Evolutionary conservation across 35 echinoderm and acorn worm genomes (phyloP).

Genomic region (Eucidaris tribuloides): DNA sequence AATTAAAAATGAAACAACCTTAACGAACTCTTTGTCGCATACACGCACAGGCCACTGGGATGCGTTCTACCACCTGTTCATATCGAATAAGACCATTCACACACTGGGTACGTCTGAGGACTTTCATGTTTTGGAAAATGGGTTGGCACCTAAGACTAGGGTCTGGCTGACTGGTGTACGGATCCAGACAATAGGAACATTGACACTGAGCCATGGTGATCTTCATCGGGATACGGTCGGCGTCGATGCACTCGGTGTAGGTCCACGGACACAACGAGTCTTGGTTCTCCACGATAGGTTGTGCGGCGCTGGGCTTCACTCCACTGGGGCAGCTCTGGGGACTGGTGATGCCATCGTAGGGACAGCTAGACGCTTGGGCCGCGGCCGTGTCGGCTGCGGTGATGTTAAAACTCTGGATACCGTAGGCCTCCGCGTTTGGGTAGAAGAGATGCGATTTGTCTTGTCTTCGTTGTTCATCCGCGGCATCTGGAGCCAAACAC

Average conservation of each 20-base stretch:
- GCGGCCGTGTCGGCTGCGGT: not conserved
- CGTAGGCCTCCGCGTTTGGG: not conserved
- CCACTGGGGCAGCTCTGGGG: not conserved
- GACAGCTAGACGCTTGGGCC: not conserved
- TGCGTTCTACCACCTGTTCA: not conserved
- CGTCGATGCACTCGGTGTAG: conserved; percentile 8
- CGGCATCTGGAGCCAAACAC: not conserved
- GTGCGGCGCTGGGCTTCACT: not conserved
- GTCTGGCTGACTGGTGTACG: not conserved
- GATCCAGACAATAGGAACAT: conserved; percentile 2
- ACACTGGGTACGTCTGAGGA: conserved; percentile 2
- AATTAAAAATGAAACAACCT: no score
- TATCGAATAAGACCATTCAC: conserved; percentile 1
- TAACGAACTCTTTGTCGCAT: not conserved
- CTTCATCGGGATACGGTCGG: conserved; percentile 13
- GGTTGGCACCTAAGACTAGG: conserved; percentile 2
- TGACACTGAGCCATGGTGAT: conserved; percentile 25
- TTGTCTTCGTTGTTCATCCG: not conserved
- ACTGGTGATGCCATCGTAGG: not conserved
- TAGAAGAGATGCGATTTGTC: not conserved
- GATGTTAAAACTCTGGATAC: conserved; percentile 4
- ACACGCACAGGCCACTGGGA: not conserved
- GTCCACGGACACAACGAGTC: not conserved
- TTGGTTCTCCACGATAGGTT: not conserved
- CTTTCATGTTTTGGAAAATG: not conserved